Conservation (phyloP, 1,140 invertebrate genomes). For the Maniola jurtina region DNA sequence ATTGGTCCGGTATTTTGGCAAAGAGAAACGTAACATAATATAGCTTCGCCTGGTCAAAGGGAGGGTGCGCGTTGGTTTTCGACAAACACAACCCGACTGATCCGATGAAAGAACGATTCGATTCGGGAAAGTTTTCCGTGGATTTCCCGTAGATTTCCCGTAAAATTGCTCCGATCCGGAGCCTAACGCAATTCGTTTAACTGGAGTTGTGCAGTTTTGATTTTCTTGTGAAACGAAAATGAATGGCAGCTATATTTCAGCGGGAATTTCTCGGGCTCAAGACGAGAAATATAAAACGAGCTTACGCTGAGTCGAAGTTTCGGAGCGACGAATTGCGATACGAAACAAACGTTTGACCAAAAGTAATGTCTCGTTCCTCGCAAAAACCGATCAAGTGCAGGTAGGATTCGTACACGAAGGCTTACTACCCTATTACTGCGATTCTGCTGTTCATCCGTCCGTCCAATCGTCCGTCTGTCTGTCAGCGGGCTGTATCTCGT, state of each 20-base stretch:
- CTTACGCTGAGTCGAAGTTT: background rate
- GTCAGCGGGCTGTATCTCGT: too few relatives aligned
- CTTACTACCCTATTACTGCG: too few relatives aligned
- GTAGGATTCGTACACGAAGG: too few relatives aligned
- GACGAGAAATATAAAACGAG: constrained; percentile 5
- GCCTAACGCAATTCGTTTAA: constrained; percentile 11
- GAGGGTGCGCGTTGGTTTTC: background rate
- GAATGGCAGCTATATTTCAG: constrained; percentile 6
- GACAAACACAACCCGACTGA: background rate
- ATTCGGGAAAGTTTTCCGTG: background rate
- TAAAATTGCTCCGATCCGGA: constrained; percentile 5
- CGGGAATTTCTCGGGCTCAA: constrained; percentile 1
- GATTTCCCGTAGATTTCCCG: background rate
- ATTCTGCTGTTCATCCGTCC: too few relatives aligned
- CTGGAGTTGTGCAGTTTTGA: constrained; percentile 11
- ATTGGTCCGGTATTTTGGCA: background rate
- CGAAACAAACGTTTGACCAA: background rate
- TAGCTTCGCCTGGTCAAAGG: background rate
- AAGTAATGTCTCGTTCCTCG: background rate
- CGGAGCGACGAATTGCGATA: background rate
- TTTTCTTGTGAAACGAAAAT: constrained; percentile 8
- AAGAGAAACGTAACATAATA: background rate
- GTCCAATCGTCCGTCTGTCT: too few relatives aligned
- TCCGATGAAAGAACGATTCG: constrained; percentile 9
- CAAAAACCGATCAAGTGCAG: too few relatives aligned